These are phyloP conservation scores for Rhineura floridana DNA, from an alignment of 2,113 vertebrate genomes.

Conservation along the genomic window DNA sequence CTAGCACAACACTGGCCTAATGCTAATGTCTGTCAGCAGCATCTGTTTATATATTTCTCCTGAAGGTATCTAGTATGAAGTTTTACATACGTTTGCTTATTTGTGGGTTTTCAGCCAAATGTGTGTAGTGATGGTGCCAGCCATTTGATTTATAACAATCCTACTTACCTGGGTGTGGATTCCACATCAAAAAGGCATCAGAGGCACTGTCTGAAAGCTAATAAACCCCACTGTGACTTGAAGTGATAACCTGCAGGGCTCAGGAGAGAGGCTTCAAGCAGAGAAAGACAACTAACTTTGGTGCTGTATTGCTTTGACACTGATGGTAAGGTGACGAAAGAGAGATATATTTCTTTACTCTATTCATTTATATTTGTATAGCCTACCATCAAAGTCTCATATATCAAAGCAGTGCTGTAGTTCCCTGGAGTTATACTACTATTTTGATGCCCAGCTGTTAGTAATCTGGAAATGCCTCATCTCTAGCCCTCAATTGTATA, in stretches of 20 bases:
- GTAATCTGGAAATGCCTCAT: slow-evolving; percentile 2
- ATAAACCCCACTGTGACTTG: slow-evolving; percentile 32
- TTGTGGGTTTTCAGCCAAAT: not conserved
- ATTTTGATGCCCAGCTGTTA: slow-evolving; percentile 8
- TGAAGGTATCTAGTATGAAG: not conserved
- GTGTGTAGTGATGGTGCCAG: not conserved
- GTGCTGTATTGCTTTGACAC: slow-evolving; percentile 10
- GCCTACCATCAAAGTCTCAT: slow-evolving; percentile 25
- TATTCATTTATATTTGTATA: slow-evolving; percentile 34
- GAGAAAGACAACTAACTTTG: slow-evolving; percentile 16
- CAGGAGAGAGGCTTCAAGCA: slow-evolving; percentile 12
- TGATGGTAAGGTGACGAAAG: not conserved
- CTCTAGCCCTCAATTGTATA: not conserved
- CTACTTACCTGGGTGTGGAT: slow-evolving; percentile 7
- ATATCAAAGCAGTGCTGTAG: slow-evolving; percentile 31
- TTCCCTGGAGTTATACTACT: slow-evolving; percentile 28
- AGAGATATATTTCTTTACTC: slow-evolving; percentile 6
- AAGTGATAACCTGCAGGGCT: slow-evolving; percentile 22
- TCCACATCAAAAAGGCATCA: slow-evolving; percentile 11
- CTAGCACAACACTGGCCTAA: not conserved
- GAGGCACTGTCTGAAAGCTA: slow-evolving; percentile 11
- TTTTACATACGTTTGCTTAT: slow-evolving; percentile 7
- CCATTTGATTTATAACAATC: not conserved
- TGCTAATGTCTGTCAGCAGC: not conserved
- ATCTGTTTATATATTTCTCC: not conserved